Conservation (phyloP, 1,140 invertebrate species). For the Calephelis nemesis region DNA sequence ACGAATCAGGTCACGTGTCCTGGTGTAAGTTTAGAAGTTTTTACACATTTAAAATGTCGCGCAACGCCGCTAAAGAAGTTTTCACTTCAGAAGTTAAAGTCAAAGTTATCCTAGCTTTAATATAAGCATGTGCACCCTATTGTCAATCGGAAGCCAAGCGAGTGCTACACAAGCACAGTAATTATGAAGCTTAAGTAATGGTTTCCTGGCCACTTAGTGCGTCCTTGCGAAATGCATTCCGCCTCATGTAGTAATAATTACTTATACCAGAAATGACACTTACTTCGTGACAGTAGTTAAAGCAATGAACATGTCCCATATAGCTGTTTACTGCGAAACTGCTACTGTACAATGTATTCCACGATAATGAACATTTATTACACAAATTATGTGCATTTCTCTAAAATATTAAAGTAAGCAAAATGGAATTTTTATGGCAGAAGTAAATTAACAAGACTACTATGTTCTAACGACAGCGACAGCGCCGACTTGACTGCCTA, state of each 20-base stretch:
- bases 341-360: no score
- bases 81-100: no score
- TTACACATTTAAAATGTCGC: no score
- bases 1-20: no score
- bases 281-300: constrained; percentile 8
- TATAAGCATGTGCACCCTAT: constrained; percentile 34
- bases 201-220: constrained; percentile 51
- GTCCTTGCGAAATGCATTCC: constrained; percentile 32
- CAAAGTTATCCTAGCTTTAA: constrained; percentile 4
- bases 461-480: no score
- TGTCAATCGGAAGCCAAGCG: constrained; percentile 49
- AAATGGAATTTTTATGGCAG: no score
- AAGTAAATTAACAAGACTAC: no score
- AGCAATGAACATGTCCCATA: constrained; percentile 19
- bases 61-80: not conserved
- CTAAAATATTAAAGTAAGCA: no score
- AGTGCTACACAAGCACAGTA: constrained; percentile 58
- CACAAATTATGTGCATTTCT: no score
- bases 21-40: no score
- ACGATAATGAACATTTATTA: no score
- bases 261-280: constrained; percentile 23
- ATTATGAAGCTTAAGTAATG: constrained; percentile 50
- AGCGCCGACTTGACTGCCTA: no score
- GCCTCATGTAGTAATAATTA: constrained; percentile 18
- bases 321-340: constrained; percentile 15